A percentile compares a stretch with the other conserved stretches of the same genome.
phyloP scores from a whole-genome alignment of 1,140 invertebrate species.

The Schlechtendalia chinensis region DNA sequence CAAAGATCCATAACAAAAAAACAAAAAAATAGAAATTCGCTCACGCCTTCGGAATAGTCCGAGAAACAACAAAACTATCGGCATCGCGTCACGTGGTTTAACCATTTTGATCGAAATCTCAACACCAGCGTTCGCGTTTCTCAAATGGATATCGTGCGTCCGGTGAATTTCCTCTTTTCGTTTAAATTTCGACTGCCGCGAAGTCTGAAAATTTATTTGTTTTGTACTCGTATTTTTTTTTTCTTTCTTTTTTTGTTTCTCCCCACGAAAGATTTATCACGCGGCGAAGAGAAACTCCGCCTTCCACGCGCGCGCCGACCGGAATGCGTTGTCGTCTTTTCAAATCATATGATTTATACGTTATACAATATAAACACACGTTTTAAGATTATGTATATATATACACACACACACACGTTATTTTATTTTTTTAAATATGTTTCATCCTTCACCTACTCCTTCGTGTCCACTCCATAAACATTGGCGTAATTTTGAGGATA shows the following conservation, averaged over 20 bases:
- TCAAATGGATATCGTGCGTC: too few species aligned
- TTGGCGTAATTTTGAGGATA: constrained; percentile 35
- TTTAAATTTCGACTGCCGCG: constrained; percentile 3
- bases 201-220: constrained; percentile 24
- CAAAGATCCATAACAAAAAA: too few species aligned
- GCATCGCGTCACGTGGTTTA: too few species aligned
- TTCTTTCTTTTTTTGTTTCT: background rate
- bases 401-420: background rate
- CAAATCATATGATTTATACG: constrained; percentile 44
- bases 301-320: background rate
- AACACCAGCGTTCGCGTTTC: too few species aligned
- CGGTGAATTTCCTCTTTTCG: background rate
- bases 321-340: constrained; percentile 39
- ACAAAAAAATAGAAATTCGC: too few species aligned
- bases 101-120: too few species aligned
- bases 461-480: constrained; percentile 3
- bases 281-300: constrained; percentile 6
- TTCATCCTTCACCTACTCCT: constrained; percentile 13
- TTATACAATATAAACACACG: constrained; percentile 31
- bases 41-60: too few species aligned
- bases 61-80: too few species aligned
- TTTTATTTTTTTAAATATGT: constrained; percentile 5
- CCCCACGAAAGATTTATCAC: constrained; percentile 12
- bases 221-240: too few species aligned
- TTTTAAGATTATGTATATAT: constrained; percentile 27